A percentile compares a stretch with the other conserved stretches of the same genome.
phyloP scores from a whole-genome alignment of 2,888 invertebrate species.

The Ochropleura leucogaster region DNA sequence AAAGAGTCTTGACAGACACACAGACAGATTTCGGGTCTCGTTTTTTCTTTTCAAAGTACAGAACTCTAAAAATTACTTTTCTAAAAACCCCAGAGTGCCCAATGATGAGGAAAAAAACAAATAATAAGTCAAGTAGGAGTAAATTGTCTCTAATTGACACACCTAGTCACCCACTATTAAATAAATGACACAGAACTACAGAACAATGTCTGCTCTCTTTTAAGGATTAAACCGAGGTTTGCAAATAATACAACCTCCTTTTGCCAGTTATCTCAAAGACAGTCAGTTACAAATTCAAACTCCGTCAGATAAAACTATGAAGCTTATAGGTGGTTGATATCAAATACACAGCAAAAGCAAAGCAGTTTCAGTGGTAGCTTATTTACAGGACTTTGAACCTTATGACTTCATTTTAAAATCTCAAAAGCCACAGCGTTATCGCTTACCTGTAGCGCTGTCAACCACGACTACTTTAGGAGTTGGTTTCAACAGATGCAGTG shows the following conservation, averaged over 20 bases:
- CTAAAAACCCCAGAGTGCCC: not conserved
- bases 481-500: not conserved
- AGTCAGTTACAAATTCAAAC: not conserved
- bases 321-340: not conserved
- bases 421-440: not conserved
- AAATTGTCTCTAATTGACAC: not conserved
- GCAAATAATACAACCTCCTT: not conserved
- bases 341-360: not conserved
- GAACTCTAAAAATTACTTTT: not conserved
- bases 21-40: too few species aligned
- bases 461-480: not conserved
- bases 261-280: not conserved
- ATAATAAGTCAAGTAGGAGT: not conserved
- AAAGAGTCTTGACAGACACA: too few species aligned
- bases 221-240: not conserved
- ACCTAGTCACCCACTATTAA: too few species aligned
- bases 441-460: not conserved
- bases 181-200: not conserved
- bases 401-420: not conserved
- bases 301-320: not conserved
- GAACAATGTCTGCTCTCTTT: not conserved
- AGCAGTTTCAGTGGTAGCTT: not conserved
- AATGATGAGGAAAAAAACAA: not conserved
- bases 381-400: not conserved
- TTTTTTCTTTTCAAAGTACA: too few species aligned